Conservation (phyloP, 2,113 vertebrate genomes). For the Cervus canadensis region DNA sequence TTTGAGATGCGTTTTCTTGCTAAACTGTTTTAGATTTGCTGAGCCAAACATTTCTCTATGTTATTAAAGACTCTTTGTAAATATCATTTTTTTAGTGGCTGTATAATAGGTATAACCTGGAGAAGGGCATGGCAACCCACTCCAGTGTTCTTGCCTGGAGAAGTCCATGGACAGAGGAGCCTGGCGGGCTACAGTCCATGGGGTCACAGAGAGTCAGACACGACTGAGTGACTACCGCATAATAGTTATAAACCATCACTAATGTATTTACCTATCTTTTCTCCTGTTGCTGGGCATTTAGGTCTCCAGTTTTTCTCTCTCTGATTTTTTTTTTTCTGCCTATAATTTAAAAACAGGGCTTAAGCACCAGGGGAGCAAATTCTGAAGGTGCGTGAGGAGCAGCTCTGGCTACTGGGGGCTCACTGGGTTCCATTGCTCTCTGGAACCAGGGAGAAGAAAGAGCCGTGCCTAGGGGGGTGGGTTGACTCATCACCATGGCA, state of each 20-base stretch:
- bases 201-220: background rate
- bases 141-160: background rate
- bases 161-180: background rate
- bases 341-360: background rate
- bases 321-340: background rate
- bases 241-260: background rate
- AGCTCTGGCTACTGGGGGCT: background rate
- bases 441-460: background rate
- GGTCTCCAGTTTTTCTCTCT: background rate
- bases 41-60: background rate
- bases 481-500: background rate
- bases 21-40: constrained; percentile 12
- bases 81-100: background rate
- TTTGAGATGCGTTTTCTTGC: background rate
- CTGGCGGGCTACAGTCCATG: background rate
- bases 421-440: background rate
- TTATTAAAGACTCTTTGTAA: background rate
- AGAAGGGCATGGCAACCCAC: background rate
- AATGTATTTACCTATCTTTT: background rate
- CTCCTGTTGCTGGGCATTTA: background rate
- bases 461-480: rapidly evolving
- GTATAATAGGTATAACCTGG: background rate
- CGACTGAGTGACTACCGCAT: background rate
- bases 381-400: background rate
- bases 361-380: background rate